Evolutionary conservation across 2,888 invertebrate species (phyloP).

Genomic region (Acleris literana): DNA sequence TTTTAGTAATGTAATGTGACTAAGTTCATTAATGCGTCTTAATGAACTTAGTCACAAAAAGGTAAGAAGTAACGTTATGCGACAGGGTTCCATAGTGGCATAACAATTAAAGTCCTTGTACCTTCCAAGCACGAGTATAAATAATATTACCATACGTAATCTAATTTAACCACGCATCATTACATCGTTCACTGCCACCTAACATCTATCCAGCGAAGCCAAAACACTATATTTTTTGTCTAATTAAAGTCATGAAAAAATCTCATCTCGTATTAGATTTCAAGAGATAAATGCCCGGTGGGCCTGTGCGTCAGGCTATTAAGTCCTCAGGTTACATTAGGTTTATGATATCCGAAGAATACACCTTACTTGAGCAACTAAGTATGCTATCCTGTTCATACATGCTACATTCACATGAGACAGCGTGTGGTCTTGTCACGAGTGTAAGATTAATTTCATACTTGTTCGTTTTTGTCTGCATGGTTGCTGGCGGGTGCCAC

Average conservation of each 20-base stretch:
- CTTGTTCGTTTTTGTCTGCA: constrained; percentile 20
- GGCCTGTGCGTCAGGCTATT: constrained; percentile 32
- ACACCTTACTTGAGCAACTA: background rate
- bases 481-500: constrained; percentile 17
- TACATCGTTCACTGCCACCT: constrained; percentile 11
- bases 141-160: background rate
- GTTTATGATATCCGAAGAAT: background rate
- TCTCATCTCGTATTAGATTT: constrained; percentile 28
- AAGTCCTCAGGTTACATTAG: constrained; percentile 26
- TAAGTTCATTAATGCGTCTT: too few relatives aligned
- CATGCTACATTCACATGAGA: background rate
- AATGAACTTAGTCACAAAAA: too few relatives aligned
- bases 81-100: too few relatives aligned
- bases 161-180: constrained; percentile 19
- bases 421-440: background rate
- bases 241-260: constrained; percentile 23
- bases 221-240: constrained; percentile 16
- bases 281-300: constrained; percentile 34
- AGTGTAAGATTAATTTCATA: background rate
- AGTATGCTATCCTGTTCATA: background rate
- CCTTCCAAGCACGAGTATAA: too few relatives aligned
- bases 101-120: too few relatives aligned
- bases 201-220: constrained; percentile 9
- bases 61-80: too few relatives aligned
- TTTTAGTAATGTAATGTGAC: background rate